Percentiles rank a stretch among this genome's conserved stretches.
Evolutionary conservation across 2,888 invertebrate genomes (phyloP).

Genomic region (Ditula angustiorana): DNA sequence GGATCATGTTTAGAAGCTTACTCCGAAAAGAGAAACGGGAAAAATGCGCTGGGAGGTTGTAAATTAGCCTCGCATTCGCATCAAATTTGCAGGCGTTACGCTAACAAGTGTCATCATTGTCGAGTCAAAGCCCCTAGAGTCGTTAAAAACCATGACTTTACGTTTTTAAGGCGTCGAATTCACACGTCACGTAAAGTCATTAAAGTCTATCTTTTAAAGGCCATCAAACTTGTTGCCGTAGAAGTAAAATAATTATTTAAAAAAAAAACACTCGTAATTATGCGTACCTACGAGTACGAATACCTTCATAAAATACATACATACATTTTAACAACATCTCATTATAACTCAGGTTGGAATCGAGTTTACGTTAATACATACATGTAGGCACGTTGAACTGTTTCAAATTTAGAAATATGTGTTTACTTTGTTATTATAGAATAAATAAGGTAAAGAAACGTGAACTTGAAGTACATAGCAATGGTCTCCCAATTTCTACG

Average conservation of each 20-base stretch:
- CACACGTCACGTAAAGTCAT: background rate
- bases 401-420: background rate
- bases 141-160: constrained; percentile 48
- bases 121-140: constrained; percentile 30
- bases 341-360: too few relatives aligned
- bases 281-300: too few relatives aligned
- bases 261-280: background rate
- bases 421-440: background rate
- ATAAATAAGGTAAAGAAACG: background rate
- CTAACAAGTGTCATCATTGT: constrained; percentile 5
- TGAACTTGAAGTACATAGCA: background rate
- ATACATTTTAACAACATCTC: too few relatives aligned
- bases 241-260: background rate
- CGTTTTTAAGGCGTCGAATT: constrained; percentile 41
- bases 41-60: too few relatives aligned
- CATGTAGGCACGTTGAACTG: too few relatives aligned
- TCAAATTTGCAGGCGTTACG: constrained; percentile 14
- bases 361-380: too few relatives aligned
- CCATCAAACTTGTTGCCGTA: background rate
- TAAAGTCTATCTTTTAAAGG: too few relatives aligned
- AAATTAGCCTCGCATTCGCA: background rate
- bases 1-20: too few relatives aligned
- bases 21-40: too few relatives aligned
- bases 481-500: background rate
- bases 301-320: too few relatives aligned